These are phyloP conservation scores for Arctocebus calabarensis DNA, from an alignment of 2,797 vertebrate species.

Conservation along the genomic window DNA sequence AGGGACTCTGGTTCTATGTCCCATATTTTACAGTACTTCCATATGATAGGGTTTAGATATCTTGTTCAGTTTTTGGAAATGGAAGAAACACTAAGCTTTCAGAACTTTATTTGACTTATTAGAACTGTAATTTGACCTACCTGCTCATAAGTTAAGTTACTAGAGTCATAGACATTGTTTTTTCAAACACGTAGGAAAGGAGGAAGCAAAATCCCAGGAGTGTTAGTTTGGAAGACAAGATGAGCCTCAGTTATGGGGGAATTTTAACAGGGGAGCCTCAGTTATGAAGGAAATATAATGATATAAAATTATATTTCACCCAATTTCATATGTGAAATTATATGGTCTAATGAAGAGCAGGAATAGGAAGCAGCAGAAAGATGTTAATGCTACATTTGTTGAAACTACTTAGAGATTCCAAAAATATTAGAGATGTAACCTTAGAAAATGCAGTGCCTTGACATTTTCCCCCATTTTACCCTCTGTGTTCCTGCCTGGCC, in stretches of 20 bases:
- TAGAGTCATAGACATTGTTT: not conserved
- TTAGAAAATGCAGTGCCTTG: not conserved
- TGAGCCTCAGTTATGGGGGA: not conserved
- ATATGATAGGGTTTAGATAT: not conserved
- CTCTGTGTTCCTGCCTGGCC: not conserved
- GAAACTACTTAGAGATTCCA: not conserved
- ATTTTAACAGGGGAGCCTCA: not conserved
- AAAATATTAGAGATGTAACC: not conserved
- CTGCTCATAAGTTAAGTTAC: not conserved
- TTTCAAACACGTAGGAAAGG: not conserved
- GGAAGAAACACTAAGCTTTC: conserved; percentile 26
- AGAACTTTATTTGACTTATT: not conserved
- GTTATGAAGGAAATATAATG: not conserved
- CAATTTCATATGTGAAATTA: not conserved
- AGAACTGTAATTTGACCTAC: not conserved
- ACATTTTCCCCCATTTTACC: not conserved
- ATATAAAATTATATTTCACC: not conserved
- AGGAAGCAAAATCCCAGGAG: not conserved
- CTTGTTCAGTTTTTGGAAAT: conserved; percentile 36
- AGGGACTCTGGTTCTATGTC: not conserved
- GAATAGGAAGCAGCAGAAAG: not conserved
- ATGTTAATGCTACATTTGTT: not conserved
- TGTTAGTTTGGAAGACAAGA: not conserved
- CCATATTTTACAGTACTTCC: conserved; percentile 7
- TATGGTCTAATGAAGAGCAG: not conserved